Base-by-base conservation (phyloP, 2,113 vertebrate species). In the Mirza zaza region DNA sequence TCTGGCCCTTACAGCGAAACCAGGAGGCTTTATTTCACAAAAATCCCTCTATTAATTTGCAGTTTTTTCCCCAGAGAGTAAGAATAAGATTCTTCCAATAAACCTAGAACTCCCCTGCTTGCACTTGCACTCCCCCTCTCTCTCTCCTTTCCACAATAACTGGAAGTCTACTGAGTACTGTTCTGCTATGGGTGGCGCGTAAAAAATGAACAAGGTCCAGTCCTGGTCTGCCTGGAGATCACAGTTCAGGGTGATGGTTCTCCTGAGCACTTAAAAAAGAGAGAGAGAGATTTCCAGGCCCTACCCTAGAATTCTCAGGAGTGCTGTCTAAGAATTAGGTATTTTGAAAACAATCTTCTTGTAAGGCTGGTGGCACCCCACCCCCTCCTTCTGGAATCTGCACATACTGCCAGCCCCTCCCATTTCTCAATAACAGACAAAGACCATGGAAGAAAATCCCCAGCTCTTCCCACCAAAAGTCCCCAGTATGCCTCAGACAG, bases 51-150 rank as follows among this genome's bases (percentile, higher is more conserved):
- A 67, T 42, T 84, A 32, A 39, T 77, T 89, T 89, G 39, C n/a
- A 77, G 45, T 39, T 91, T 93, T 87, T 18, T 15, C 23, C 34
- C 39, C 0, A 5, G 32, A 90, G 68, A 10, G 21, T 67, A 90
- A 90, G 61, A 10, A 15, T 67, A 91, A 70, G 61, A 52, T 61
- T 90, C 18, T 70, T 79, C 45, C 32, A 71, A 2, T 61, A 77
- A 94, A 27, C 48, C 68, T 65, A 52, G 29, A 84, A 42, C 4
- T 42, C 34, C 48, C 32, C 23, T 48, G 23, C 9, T 10, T 63
- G 61, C 52, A 27, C 23, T n/a, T 29, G 2, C 11, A 8, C 14
- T 12, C 2, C 2, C 13, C 12, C 21, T 2, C 27, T 29, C 13
- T 34, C 17, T 13, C 76, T n/a, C 10, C 39, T 17, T 36, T 57